Evolutionary conservation across 2,888 invertebrate genomes (phyloP), one percentile per base, ranked within the genome.

Genomic region (Torymus tubicola): DNA sequence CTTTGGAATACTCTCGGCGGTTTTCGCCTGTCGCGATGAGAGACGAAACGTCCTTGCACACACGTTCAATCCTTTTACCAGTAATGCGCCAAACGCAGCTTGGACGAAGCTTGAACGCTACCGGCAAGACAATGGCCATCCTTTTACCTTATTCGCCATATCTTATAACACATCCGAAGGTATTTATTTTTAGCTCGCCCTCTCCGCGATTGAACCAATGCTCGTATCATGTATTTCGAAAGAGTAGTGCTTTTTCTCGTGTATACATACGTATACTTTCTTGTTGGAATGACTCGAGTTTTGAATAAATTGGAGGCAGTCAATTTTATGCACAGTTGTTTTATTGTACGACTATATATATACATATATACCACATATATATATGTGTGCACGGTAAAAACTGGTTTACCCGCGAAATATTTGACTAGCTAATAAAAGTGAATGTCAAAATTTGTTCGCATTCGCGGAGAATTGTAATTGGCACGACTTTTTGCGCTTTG

Each of bases 361-460:
- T 31, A 57, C 31, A 42, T 57, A 14, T 5, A 8, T 42, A n/a
- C n/a, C 52, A 24, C 21, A 42, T 11, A 65, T 18, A 65, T 50
- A 57, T 42, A n/a, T 24, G 50, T 60, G 42, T 12, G 13, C 52
- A n/a, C 55, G 10, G 42, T 12, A 63, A n/a, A n/a, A 69, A 73
- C 73, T 73, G 73, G 73, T 73, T 73, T 64, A 73, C 18, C 21
- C 63, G 52, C 60, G 53, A 53, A 11, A 72, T 42, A 31, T 71
- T 8, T 63, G 16, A 12, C 57, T 57, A 24, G 18, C 50, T 70
- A 58, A 12, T 60, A 14, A 50, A 60, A 58, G 13, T 42, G 42
- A 42, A 42, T 42, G 42, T 42, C 42, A 42, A 42, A 42, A 42
- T 42, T 42, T 42, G 42, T 42, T 42, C 42, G 42, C 42, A 8